Base-by-base conservation (phyloP, 2,797 vertebrate genomes). In the Alcedo atthis region DNA sequence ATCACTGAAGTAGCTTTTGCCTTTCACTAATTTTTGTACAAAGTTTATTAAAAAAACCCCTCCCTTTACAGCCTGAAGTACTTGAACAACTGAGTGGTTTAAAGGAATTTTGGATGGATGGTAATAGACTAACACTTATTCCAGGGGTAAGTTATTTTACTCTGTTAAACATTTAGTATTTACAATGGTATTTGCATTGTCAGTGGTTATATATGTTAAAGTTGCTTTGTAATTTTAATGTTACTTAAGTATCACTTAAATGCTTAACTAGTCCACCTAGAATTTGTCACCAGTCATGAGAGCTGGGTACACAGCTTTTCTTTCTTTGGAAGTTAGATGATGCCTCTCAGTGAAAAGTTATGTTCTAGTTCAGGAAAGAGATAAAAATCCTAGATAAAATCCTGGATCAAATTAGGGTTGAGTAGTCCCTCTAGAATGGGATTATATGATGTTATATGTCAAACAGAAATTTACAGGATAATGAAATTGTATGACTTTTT, bases 21-120 rank as follows among this genome's bases (percentile, higher is more conserved):
- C 9, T 51, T 81, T 89, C 18, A 10, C 12, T 51, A 2, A 25
- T 26, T 55, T 42, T 89, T 49, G 7, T 40, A 4, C 1, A 19
- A 80, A 64, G 3, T 28, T 73, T 53, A 40, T 30, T 1, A 26
- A 49, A 49, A 30, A 73, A 80, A 74, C 91, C n/a, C n/a, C n/a
- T 87, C 33, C 20, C 40, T 93, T 95, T 96, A 71, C 90, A 99
- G 99, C 99, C 99, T 99, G 99, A 99, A 98, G 99, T 99, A 95
- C 96, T 99, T 98, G 99, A 99, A 97, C 98, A 99, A 96, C 98
- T 99, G 95, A 98, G 97, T 91, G 98, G 98, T 95, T 97, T 99
- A 96, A 99, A 98, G 97, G 99, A 99, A 97, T 98, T 99, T 96
- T 99, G 99, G 99, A 99, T 99, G 97, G 99, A 99, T 80, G 99